Evolutionary conservation across 2,797 vertebrate species (phyloP), one percentile per base, ranked within the genome.

Genomic region (Girardinus metallicus): DNA sequence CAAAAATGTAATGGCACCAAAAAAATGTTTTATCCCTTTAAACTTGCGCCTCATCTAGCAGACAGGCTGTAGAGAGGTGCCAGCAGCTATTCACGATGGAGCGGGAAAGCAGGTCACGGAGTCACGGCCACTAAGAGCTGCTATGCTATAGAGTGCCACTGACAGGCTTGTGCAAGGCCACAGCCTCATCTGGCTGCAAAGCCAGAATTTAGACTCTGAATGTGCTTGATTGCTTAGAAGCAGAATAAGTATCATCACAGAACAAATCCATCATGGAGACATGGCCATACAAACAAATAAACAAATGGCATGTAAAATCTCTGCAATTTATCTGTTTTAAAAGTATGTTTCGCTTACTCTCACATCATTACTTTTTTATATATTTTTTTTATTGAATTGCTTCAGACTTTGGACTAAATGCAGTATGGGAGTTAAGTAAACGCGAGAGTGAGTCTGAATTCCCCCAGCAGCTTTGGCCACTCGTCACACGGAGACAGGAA

Each of bases 401-500:
- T 79, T 60, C 78, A 57, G 46, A 77, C 78, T 90, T 77, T 79
- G 84, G 57, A 55, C 86, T 83, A 87, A 93, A 94, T 88, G 91
- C 80, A 88, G 94, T 93, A 89, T 88, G 87, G 77, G 86, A 92
- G 87, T 88, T 89, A 93, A 91, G 87, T 90, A 88, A 90, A 88
- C 79, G 86, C 80, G 85, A 89, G 88, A 94, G 90, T 92, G 92
- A 90, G 84, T 94, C 87, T 90, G 91, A 93, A 91, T 88, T 91
- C 92, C 86, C n/a, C 88, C 86, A 72, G 93, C 93, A 92, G 83
- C 87, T 88, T 78, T 80, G 85, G 93, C 94, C 92, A 95, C 92
- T 91, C 91, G 90, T 95, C 94, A 95, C 91, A 94, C 84, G 80
- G 84, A 94, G 94, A 93, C 93, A 95, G 94, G 94, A 96, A 95